These are phyloP conservation scores for Otolemur crassicaudatus DNA, from an alignment of 2,797 vertebrate genomes.

Conservation along the genomic window DNA sequence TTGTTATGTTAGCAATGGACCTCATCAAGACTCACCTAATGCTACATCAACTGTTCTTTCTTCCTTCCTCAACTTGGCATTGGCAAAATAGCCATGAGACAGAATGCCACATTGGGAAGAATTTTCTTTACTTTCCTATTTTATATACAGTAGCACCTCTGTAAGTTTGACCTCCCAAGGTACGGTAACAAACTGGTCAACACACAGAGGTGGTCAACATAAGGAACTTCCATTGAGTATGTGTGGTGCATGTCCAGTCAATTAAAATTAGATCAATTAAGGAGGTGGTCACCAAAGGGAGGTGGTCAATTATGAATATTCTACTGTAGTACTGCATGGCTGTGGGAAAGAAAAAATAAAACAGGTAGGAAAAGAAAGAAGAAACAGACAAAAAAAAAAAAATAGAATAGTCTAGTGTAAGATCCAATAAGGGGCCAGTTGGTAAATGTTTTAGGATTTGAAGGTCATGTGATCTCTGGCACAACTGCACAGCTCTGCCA, in stretches of 20 bases:
- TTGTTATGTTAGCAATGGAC: neutral
- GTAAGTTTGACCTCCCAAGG: too few species aligned
- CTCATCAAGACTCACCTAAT: neutral
- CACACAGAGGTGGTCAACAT: too few species aligned
- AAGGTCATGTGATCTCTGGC: rapidly evolving
- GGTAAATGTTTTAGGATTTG: neutral
- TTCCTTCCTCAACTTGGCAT: neutral
- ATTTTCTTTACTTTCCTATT: neutral
- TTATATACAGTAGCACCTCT: neutral
- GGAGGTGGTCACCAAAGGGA: too few species aligned
- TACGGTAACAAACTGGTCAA: too few species aligned
- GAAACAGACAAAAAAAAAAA: neutral
- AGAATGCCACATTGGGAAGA: neutral
- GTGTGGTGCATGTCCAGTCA: too few species aligned
- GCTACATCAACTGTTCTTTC: neutral
- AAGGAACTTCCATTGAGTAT: too few species aligned
- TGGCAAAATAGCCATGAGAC: neutral
- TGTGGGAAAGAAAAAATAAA: neutral
- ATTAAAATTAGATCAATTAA: too few species aligned
- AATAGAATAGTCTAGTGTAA: neutral
- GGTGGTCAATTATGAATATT: too few species aligned
- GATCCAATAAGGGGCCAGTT: neutral
- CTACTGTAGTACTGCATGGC: neutral
- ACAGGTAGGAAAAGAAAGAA: neutral
- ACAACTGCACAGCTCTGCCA: neutral